Evolutionary conservation across 2,797 vertebrate genomes (phyloP).

Genomic region (Potorous gilbertii): DNA sequence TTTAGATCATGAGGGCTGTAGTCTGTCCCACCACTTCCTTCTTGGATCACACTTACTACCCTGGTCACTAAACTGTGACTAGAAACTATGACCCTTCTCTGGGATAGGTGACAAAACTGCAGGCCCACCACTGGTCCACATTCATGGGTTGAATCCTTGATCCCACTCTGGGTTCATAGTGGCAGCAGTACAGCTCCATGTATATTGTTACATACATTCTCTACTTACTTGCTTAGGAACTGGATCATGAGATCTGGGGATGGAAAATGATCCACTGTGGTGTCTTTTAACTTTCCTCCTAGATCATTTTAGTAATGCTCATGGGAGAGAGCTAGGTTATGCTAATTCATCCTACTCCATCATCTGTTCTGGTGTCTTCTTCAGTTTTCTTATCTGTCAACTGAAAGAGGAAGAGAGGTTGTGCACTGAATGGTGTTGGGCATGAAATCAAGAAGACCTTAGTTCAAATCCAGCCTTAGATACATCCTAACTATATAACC

Average conservation of each 20-base stretch:
- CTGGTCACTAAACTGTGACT: background rate
- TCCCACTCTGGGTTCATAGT: background rate
- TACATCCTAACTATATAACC: background rate
- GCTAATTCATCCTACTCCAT: background rate
- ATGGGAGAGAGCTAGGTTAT: background rate
- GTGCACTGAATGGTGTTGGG: background rate
- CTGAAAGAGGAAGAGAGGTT: background rate
- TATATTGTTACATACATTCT: background rate
- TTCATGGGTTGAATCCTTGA: background rate
- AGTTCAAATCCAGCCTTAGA: background rate
- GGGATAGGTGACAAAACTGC: background rate
- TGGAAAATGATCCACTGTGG: background rate
- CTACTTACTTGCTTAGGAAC: background rate
- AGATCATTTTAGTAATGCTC: background rate
- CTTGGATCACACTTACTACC: background rate
- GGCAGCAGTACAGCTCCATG: background rate
- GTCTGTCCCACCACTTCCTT: background rate
- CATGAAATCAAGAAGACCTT: background rate
- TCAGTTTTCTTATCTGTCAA: background rate
- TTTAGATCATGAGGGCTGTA: background rate
- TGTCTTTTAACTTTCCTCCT: background rate
- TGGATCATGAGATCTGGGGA: background rate
- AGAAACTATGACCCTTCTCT: background rate
- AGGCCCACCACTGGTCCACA: background rate
- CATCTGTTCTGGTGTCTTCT: background rate